Conservation (phyloP, 2,113 vertebrate species). For the Epinephelus moara region DNA sequence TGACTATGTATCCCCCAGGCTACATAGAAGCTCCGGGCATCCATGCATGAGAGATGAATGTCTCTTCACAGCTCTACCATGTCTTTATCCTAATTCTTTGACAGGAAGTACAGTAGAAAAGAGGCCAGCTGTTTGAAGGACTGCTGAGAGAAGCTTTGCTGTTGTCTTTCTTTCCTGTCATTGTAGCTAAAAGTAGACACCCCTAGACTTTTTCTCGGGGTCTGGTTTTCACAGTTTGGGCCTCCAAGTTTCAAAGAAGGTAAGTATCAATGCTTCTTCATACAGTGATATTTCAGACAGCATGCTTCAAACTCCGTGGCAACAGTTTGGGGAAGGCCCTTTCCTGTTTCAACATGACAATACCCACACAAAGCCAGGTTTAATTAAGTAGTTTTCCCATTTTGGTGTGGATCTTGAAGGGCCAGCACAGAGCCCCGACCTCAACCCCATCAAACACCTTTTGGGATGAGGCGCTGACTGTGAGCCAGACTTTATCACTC, state of each 20-base stretch:
- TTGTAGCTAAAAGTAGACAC: neutral
- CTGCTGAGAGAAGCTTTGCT: neutral
- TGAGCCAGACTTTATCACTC: too few relatives aligned
- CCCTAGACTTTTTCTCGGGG: neutral
- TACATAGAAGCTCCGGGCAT: neutral
- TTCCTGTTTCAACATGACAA: constrained; percentile 14
- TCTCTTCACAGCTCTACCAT: neutral
- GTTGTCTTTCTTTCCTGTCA: neutral
- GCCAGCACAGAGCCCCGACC: neutral
- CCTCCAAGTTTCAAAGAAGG: neutral
- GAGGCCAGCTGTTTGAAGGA: neutral
- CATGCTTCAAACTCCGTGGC: neutral
- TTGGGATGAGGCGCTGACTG: neutral
- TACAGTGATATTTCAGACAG: neutral
- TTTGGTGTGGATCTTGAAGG: neutral
- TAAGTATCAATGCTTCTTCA: neutral
- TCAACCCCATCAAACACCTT: neutral
- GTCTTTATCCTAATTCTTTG: neutral
- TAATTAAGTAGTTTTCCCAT: neutral
- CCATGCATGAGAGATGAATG: neutral
- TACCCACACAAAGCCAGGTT: neutral
- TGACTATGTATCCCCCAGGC: neutral
- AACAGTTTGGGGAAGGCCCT: neutral
- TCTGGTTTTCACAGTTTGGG: neutral
- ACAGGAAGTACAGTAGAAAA: neutral